Evolutionary conservation across 2,113 vertebrate species (phyloP), one percentile per base, ranked within the genome.

Genomic region (Xyrauchen texanus): DNA sequence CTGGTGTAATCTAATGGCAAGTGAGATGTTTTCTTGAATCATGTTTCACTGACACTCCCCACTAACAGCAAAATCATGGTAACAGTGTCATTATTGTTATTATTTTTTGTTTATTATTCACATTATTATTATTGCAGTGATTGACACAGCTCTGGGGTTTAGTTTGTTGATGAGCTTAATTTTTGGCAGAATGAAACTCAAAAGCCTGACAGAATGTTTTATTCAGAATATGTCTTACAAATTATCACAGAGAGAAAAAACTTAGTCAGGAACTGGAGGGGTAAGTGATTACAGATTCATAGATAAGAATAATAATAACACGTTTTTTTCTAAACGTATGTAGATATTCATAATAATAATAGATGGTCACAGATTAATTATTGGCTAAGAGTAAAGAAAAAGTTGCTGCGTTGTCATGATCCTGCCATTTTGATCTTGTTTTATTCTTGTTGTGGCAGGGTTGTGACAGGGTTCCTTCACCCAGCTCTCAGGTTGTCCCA

Each of bases 11-110:
- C 80, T 90, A 66, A 77, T 83, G 86, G 87, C 83, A 91, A 92
- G 91, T 91, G 87, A 89, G 89, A 89, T 91, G 86, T 90, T 90
- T 89, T 87, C 86, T 89, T 86, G 85, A 92, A 91, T 87, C 52
- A 78, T 78, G 61, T 61, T 81, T 82, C 76, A 60, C 68, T 65
- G 63, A 63, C 51, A 64, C 57, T 44, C 67, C 47, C 47, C 63
- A 11, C 57, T 65, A 63, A 74, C 61, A 49, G 60, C 72, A 66
- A 77, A 76, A 55, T 61, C 73, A 77, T 72, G 63, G 64, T 69
- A 80, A 81, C 21, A 68, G 63, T 87, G 81, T 81, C 76, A 85
- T 82, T 85, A 85, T 79, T 81, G 47, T 63, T 34, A 64, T 75
- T 83, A 82, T 80, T 86, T 71, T 69, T 65, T 79, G 76, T 80